phyloP scores from a whole-genome alignment of 2,888 invertebrate species.

The Hypsopygia costalis region DNA sequence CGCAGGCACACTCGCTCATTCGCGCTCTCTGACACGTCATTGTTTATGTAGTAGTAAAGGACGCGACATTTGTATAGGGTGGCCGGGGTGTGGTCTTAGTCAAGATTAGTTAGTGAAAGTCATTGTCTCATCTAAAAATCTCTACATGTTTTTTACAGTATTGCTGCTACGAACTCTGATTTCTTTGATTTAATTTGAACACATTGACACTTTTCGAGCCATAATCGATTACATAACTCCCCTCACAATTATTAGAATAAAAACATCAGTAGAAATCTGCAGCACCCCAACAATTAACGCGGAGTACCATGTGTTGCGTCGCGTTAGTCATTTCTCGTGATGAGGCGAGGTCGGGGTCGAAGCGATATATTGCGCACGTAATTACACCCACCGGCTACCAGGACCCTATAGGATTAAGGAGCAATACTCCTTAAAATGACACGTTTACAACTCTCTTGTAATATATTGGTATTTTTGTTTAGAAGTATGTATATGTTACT shows the following conservation, averaged over 20 bases:
- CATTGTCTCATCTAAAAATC: too few relatives aligned
- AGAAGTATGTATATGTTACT: slow-evolving; percentile 31
- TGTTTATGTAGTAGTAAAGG: too few relatives aligned
- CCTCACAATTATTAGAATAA: slow-evolving; percentile 53
- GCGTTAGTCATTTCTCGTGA: slow-evolving; percentile 55
- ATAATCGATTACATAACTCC: slow-evolving; percentile 31
- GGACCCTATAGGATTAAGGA: slow-evolving; percentile 62
- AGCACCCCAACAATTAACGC: slow-evolving; percentile 64
- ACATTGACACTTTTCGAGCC: too few relatives aligned
- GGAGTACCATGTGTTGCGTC: slow-evolving; percentile 71
- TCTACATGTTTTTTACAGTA: too few relatives aligned
- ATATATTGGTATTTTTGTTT: slow-evolving; percentile 52
- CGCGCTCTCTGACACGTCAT: too few relatives aligned
- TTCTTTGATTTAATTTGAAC: too few relatives aligned
- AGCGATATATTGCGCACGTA: slow-evolving; percentile 66
- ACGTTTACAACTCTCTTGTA: slow-evolving; percentile 49
- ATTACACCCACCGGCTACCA: slow-evolving; percentile 66
- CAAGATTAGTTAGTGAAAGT: too few relatives aligned
- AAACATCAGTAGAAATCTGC: slow-evolving; percentile 52
- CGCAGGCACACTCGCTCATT: too few relatives aligned
- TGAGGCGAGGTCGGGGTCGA: slow-evolving; percentile 51
- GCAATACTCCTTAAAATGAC: slow-evolving; percentile 63
- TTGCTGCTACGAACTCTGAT: too few relatives aligned
- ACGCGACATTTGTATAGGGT: too few relatives aligned
- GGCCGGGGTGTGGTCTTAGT: too few relatives aligned